Evolutionary conservation across 2,888 invertebrate species (phyloP).

Genomic region (Ecdyonurus torrentis): DNA sequence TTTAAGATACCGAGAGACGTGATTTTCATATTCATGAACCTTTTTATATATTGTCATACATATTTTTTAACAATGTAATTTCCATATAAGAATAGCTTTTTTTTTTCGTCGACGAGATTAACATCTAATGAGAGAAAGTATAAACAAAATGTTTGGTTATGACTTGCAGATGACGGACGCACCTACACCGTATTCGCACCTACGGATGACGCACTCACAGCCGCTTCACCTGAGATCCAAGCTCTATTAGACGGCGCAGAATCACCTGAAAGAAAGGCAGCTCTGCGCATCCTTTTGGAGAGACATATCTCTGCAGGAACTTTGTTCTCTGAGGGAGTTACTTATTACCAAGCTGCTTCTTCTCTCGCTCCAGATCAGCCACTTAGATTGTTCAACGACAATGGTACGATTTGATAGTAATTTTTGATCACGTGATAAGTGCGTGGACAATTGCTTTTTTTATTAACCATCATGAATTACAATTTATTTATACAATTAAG

Average conservation of each 20-base stretch:
- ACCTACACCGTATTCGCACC: constrained; percentile 76
- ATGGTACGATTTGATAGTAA: neutral
- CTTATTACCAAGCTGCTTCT: constrained; percentile 71
- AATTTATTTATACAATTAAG: too few relatives aligned
- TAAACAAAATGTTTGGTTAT: too few relatives aligned
- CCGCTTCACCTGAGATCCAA: constrained; percentile 31
- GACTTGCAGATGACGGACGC: constrained; percentile 28
- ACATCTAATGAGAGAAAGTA: too few relatives aligned
- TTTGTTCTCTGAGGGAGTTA: constrained; percentile 70
- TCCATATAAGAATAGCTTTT: too few relatives aligned
- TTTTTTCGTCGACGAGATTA: too few relatives aligned
- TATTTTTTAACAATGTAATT: too few relatives aligned
- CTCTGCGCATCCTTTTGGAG: constrained; percentile 54
- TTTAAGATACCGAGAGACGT: too few relatives aligned
- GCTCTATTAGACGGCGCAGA: constrained; percentile 1
- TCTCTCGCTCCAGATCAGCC: constrained; percentile 57
- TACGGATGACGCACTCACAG: constrained; percentile 62
- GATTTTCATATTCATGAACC: too few relatives aligned
- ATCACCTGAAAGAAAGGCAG: constrained; percentile 8
- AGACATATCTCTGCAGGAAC: constrained; percentile 62
- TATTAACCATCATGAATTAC: too few relatives aligned
- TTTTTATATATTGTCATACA: too few relatives aligned
- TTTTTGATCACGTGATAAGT: neutral
- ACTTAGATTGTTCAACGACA: constrained; percentile 28
- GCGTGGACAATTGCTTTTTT: neutral